A percentile compares a stretch with the other conserved stretches of the same genome.
Conservation (phyloP, 2,113 vertebrate genomes). For the Myrmecobius fasciatus region DNA sequence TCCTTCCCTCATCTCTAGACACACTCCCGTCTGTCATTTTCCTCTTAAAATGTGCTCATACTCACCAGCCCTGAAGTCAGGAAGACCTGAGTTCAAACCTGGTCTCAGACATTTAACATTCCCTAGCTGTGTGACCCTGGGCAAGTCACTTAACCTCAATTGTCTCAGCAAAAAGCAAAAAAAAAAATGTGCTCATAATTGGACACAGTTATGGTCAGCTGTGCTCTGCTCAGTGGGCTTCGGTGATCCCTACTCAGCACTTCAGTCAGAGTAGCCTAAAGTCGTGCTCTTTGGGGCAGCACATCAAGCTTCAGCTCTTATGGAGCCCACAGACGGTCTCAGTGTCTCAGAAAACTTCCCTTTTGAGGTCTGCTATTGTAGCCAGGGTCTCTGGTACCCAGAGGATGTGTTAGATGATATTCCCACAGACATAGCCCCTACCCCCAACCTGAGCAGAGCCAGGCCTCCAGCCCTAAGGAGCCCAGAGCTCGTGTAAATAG, state of each 20-base stretch:
- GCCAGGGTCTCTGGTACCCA: not conserved
- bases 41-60: not conserved
- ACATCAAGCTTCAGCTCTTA: not conserved
- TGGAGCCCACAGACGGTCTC: not conserved
- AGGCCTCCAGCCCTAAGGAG: not conserved
- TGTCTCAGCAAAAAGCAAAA: too few relatives aligned
- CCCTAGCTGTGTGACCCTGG: too few relatives aligned
- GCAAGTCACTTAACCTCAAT: too few relatives aligned
- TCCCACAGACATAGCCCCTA: rapidly evolving
- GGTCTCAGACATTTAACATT: too few relatives aligned
- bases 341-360: not conserved
- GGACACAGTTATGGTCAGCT: not conserved
- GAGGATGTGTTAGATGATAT: not conserved
- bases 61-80: too few relatives aligned
- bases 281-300: not conserved
- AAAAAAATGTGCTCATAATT: not conserved
- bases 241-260: not conserved
- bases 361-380: too few relatives aligned
- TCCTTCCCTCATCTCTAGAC: not conserved
- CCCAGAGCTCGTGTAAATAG: not conserved
- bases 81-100: too few relatives aligned
- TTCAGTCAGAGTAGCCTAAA: not conserved
- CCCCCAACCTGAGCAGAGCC: not conserved
- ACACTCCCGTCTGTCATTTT: not conserved
- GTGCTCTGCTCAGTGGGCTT: not conserved